phyloP scores from a whole-genome alignment of 1,140 invertebrate species.

The Philotrypesis tridentata region DNA sequence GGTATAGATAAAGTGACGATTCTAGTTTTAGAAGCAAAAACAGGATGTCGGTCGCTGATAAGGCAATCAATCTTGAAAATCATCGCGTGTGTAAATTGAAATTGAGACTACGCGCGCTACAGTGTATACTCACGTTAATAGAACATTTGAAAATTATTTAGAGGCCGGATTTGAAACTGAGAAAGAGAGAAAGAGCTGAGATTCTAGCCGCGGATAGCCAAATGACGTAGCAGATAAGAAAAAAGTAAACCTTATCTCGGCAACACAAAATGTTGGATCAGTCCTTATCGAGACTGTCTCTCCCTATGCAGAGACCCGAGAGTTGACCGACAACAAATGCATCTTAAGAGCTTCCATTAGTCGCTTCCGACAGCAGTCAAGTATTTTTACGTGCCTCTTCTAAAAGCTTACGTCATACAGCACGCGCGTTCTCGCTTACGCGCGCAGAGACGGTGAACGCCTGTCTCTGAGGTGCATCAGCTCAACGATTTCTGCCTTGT shows the following conservation, averaged over 20 bases:
- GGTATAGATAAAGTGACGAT: slow-evolving; percentile 19
- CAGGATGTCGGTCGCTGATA: slow-evolving; percentile 18
- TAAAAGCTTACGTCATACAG: not conserved
- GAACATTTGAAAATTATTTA: not conserved
- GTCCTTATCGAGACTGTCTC: slow-evolving; percentile 4
- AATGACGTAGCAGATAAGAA: not conserved
- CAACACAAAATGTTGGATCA: not conserved
- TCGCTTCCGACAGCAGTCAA: not conserved
- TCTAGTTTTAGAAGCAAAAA: slow-evolving; percentile 17
- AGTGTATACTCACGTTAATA: not conserved
- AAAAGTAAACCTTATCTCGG: slow-evolving; percentile 21
- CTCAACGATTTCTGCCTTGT: no score
- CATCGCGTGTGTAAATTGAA: not conserved
- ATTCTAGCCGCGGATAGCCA: not conserved
- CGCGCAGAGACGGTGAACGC: no score
- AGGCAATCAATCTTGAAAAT: slow-evolving; percentile 3
- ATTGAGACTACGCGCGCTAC: not conserved
- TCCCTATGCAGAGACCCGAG: not conserved
- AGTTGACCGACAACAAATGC: not conserved
- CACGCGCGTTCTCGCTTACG: no score
- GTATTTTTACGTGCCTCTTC: slow-evolving; percentile 3
- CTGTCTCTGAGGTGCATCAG: no score
- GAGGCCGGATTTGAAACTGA: no score
- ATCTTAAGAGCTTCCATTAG: not conserved
- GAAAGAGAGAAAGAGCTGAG: no score